phyloP scores from a whole-genome alignment of 2,888 invertebrate species.

The Drosophila affinis region DNA sequence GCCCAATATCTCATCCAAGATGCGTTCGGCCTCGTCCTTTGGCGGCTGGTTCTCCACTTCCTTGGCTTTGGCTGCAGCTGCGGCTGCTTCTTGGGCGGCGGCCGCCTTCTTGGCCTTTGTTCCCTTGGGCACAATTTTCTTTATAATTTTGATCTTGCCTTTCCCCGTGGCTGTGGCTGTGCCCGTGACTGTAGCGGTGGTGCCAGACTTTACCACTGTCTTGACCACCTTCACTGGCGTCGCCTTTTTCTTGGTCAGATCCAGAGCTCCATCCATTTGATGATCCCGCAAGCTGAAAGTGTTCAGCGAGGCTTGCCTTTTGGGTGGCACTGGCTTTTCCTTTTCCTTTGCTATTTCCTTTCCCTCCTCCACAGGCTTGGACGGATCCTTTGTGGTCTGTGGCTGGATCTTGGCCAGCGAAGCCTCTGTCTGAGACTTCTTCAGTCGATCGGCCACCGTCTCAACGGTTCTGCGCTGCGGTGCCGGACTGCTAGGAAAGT shows the following conservation, averaged over 20 bases:
- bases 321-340: constrained; percentile 49
- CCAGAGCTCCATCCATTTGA: constrained; percentile 82
- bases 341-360: not conserved
- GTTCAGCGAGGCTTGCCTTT: constrained; percentile 64
- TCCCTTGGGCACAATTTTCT: constrained; percentile 81
- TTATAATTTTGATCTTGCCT: constrained; percentile 78
- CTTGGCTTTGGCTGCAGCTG: not conserved
- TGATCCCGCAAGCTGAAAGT: constrained; percentile 82
- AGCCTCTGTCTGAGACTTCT: constrained; percentile 78
- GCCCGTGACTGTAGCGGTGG: constrained; percentile 9
- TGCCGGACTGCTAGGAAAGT: constrained; percentile 82
- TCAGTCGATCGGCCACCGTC: constrained; percentile 79
- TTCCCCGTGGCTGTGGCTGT: constrained; percentile 61
- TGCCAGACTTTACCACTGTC: constrained; percentile 16
- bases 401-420: constrained; percentile 34
- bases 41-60: constrained; percentile 30
- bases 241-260: constrained; percentile 74
- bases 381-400: not conserved
- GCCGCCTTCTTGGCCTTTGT: constrained; percentile 71
- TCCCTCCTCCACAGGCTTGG: not conserved
- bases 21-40: constrained; percentile 79
- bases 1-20: constrained; percentile 81
- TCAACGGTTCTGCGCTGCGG: constrained; percentile 78
- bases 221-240: constrained; percentile 45
- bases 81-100: constrained; percentile 37